These are phyloP conservation scores for Actinia equina DNA, from an alignment of 64 coral and sea anemone genomes.

Conservation along the genomic window DNA sequence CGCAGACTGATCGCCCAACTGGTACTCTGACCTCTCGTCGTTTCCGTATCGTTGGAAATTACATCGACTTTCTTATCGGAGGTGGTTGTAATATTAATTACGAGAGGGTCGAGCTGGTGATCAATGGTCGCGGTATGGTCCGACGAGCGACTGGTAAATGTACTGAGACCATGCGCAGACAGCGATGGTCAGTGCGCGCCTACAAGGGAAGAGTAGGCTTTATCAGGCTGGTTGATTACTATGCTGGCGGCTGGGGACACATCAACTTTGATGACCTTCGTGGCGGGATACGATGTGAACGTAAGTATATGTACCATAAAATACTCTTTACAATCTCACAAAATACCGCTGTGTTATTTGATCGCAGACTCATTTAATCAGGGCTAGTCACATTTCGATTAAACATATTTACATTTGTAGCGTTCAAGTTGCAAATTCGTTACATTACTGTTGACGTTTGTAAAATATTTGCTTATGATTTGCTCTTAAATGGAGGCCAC, in stretches of 20 bases:
- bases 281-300: conserved; percentile 43
- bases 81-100: conserved; percentile 43
- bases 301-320: conserved; percentile 18
- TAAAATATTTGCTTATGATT: too few species aligned
- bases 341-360: too few species aligned
- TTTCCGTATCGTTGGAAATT: conserved; percentile 48
- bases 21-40: conserved; percentile 13
- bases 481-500: too few species aligned
- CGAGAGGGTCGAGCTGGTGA: conserved; percentile 41
- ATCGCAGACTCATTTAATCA: too few species aligned
- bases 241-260: conserved; percentile 48
- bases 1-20: conserved; percentile 24
- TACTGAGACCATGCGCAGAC: conserved; percentile 40
- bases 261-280: conserved; percentile 73
- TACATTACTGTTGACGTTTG: too few species aligned
- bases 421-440: too few species aligned
- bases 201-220: conserved; percentile 32
- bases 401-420: too few species aligned
- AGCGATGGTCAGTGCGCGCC: conserved; percentile 47
- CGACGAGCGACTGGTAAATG: conserved; percentile 7
- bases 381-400: too few species aligned
- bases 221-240: conserved; percentile 53
- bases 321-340: too few species aligned
- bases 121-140: conserved; percentile 36
- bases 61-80: conserved; percentile 60